Percentiles rank a stretch among this genome's conserved stretches.
phyloP scores from a whole-genome alignment of 2,797 vertebrate species.

The Schizothorax lantsangensis region DNA sequence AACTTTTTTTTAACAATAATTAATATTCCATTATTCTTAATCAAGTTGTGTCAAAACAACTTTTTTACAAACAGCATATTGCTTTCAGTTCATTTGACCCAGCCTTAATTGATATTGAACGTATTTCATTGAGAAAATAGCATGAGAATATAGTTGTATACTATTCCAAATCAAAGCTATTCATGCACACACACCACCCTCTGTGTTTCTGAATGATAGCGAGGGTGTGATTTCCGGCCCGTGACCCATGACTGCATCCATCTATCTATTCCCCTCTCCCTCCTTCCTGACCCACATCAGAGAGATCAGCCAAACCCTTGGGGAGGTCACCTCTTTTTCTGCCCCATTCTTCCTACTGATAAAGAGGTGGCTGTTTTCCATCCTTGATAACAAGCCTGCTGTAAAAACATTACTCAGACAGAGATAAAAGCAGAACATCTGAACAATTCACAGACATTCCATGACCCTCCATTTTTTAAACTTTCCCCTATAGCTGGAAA shows the following conservation, averaged over 20 bases:
- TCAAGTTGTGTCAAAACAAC: neutral
- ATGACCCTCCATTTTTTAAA: neutral
- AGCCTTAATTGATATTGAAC: neutral
- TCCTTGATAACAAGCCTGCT: slow-evolving; percentile 45
- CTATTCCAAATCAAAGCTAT: neutral
- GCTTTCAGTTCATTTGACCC: neutral
- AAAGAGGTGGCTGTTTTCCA: slow-evolving; percentile 45
- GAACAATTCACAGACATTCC: neutral
- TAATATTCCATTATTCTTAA: neutral
- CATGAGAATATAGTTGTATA: neutral
- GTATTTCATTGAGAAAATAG: neutral
- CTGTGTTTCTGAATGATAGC: slow-evolving; percentile 35
- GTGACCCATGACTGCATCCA: slow-evolving; percentile 34
- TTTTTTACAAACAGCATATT: neutral
- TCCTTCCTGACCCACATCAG: slow-evolving; percentile 33
- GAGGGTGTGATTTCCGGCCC: slow-evolving; percentile 51
- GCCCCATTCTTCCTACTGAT: slow-evolving; percentile 47
- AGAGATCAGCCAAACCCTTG: slow-evolving; percentile 40
- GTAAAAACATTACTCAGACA: slow-evolving; percentile 18
- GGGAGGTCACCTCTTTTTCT: slow-evolving; percentile 41
- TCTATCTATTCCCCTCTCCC: slow-evolving; percentile 8
- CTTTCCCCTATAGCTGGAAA: slow-evolving; percentile 2
- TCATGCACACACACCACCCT: neutral
- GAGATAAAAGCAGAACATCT: slow-evolving; percentile 1
- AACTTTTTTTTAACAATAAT: too few relatives aligned